Percentiles rank a stretch among this genome's conserved stretches.
Evolutionary conservation across 2,888 invertebrate species (phyloP).

Genomic region (Ferdinandea cuprea): DNA sequence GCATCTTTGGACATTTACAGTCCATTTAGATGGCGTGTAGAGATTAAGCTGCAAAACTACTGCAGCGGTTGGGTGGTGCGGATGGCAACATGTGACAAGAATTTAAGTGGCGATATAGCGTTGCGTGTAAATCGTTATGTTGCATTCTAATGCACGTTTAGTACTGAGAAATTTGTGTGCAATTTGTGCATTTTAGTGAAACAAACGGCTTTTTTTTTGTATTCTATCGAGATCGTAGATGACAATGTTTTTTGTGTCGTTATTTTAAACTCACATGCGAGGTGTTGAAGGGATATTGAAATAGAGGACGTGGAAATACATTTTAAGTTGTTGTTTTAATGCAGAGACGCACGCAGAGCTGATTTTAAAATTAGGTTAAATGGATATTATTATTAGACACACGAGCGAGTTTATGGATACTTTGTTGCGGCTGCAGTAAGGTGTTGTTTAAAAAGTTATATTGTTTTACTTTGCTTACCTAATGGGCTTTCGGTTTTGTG

Average conservation of each 20-base stretch:
- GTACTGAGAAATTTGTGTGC: conserved; percentile 49
- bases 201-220: conserved; percentile 6
- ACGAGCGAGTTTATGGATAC: background rate
- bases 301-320: background rate
- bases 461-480: too few species aligned
- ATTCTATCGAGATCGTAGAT: conserved; percentile 25
- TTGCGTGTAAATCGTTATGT: conserved; percentile 63
- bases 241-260: conserved; percentile 37
- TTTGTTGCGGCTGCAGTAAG: background rate
- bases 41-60: conserved; percentile 43
- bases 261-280: conserved; percentile 13
- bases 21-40: conserved; percentile 71
- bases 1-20: conserved; percentile 45
- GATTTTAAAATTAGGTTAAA: conserved; percentile 6
- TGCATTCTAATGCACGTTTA: conserved; percentile 56
- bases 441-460: too few species aligned
- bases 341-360: conserved; percentile 1
- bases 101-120: conserved; percentile 32
- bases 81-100: conserved; percentile 49
- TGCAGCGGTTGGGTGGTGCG: background rate
- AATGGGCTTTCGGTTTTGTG: too few species aligned
- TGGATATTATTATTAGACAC: background rate
- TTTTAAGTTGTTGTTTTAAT: background rate
- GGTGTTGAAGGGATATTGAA: conserved; percentile 1
- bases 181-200: conserved; percentile 67